Evolutionary conservation across 2,888 invertebrate genomes (phyloP).

Genomic region (Drosophila hamatofila): DNA sequence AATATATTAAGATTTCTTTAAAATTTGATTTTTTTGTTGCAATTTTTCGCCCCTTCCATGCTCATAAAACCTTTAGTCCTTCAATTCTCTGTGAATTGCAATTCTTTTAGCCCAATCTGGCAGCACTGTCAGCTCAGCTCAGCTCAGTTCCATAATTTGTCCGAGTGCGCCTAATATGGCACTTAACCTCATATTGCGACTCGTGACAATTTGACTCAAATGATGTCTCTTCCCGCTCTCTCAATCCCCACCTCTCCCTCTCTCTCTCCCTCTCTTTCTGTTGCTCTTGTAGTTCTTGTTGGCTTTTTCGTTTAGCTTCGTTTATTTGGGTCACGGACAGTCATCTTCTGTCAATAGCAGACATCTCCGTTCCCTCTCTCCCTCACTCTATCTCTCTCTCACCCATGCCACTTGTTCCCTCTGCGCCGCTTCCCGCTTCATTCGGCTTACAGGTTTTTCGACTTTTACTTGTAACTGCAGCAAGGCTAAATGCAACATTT

Average conservation of each 20-base stretch:
- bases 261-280: slow-evolving; percentile 6
- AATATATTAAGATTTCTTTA: too few relatives aligned
- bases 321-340: slow-evolving; percentile 77
- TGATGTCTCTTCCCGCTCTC: neutral
- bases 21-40: neutral
- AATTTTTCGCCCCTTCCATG: too few relatives aligned
- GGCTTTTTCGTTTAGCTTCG: slow-evolving; percentile 64
- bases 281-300: slow-evolving; percentile 50
- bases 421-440: slow-evolving; percentile 7
- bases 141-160: slow-evolving; percentile 5
- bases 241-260: neutral
- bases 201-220: slow-evolving; percentile 28
- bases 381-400: slow-evolving; percentile 1
- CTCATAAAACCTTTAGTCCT: neutral
- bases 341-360: slow-evolving; percentile 54
- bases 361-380: neutral
- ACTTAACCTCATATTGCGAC: slow-evolving; percentile 14
- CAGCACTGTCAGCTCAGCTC: neutral
- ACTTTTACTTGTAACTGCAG: slow-evolving; percentile 73
- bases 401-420: neutral
- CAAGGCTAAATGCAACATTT: slow-evolving; percentile 49
- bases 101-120: neutral
- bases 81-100: neutral
- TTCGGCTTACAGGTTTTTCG: slow-evolving; percentile 69
- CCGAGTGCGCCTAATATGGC: slow-evolving; percentile 20